Percentiles rank a stretch among this genome's conserved stretches.
These are phyloP conservation scores for Acipenser ruthenus DNA, from an alignment of 2,797 vertebrate species.

Conservation along the genomic window DNA sequence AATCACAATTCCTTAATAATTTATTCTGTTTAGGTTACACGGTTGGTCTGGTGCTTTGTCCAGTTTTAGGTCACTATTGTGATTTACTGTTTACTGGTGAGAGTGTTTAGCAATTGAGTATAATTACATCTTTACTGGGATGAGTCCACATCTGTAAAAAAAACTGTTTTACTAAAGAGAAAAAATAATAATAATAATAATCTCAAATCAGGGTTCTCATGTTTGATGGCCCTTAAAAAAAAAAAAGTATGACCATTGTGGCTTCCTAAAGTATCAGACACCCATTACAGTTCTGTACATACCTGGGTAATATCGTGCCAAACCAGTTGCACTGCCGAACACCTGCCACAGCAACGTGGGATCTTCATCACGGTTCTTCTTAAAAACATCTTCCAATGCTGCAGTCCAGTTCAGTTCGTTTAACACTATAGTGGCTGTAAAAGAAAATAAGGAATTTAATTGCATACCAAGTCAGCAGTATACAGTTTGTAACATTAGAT, in stretches of 20 bases:
- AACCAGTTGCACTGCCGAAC: slow-evolving; percentile 88
- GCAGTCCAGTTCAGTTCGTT: slow-evolving; percentile 95
- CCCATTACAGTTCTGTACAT: no score
- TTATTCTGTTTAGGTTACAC: no score
- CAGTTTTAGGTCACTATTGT: not conserved
- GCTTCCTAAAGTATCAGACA: not conserved
- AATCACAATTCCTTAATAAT: no score
- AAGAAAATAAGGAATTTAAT: slow-evolving; percentile 18
- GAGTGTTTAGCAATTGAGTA: not conserved
- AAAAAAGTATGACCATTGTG: no score
- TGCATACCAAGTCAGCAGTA: no score
- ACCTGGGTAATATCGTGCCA: slow-evolving; percentile 86
- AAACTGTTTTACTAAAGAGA: not conserved
- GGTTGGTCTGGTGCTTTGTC: no score
- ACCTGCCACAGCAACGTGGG: slow-evolving; percentile 88
- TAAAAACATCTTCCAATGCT: slow-evolving; percentile 81
- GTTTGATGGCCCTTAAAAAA: no score
- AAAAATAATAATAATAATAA: not conserved
- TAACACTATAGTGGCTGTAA: slow-evolving; percentile 80
- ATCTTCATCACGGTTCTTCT: slow-evolving; percentile 81
- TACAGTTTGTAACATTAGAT: no score
- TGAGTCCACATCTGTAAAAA: not conserved
- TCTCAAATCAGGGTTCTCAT: no score
- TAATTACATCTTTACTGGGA: not conserved
- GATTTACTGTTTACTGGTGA: not conserved